Percentiles rank a stretch among this genome's conserved stretches.
Conservation (phyloP, 2,797 vertebrate genomes). For the Leptodactylus fallax region DNA sequence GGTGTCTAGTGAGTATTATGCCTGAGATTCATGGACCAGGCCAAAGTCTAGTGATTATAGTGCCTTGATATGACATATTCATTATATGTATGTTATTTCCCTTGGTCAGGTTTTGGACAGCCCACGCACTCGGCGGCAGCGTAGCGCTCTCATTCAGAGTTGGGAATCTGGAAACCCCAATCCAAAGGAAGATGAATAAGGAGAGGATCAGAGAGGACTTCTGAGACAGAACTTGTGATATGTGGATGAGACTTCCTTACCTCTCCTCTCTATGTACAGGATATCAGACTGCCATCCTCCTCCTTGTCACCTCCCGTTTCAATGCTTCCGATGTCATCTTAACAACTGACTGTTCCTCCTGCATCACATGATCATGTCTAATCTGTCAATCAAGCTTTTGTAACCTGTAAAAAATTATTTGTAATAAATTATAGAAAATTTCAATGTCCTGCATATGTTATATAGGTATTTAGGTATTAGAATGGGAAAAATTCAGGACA, state of each 20-base stretch:
- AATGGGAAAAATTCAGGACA: neutral
- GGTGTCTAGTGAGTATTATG: no score
- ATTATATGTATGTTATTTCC: constrained; percentile 18
- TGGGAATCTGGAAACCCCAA: constrained; percentile 76
- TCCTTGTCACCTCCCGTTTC: constrained; percentile 1
- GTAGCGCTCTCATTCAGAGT: constrained; percentile 75
- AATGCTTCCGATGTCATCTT: constrained; percentile 26
- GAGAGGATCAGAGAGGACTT: constrained; percentile 3
- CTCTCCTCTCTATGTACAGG: constrained; percentile 1
- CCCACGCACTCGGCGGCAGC: constrained; percentile 70
- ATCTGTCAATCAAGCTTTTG: constrained; percentile 62
- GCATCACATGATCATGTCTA: constrained; percentile 57
- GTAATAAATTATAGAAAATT: constrained; percentile 54
- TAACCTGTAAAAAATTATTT: constrained; percentile 59
- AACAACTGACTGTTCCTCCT: constrained; percentile 29
- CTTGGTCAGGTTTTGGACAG: constrained; percentile 71
- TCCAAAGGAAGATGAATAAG: constrained; percentile 23
- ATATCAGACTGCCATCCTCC: constrained; percentile 38
- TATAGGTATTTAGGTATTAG: neutral
- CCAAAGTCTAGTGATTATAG: neutral
- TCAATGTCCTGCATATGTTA: neutral
- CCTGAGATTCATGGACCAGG: no score
- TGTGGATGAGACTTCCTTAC: constrained; percentile 11
- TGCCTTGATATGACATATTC: neutral
- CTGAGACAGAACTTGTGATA: neutral